phyloP scores from a whole-genome alignment of 2,797 vertebrate species.

The Danionella dracula region DNA sequence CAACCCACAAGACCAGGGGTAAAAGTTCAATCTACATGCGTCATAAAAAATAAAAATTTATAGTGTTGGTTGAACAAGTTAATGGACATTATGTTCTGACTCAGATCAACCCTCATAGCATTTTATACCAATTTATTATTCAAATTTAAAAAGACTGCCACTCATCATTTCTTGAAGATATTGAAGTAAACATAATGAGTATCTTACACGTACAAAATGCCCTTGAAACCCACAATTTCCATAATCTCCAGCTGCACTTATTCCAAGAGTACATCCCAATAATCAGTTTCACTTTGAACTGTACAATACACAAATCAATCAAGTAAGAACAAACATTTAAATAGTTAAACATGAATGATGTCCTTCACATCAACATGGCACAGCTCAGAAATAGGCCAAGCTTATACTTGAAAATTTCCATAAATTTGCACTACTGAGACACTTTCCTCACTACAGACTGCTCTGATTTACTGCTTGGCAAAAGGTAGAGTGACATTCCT shows the following conservation, averaged over 20 bases:
- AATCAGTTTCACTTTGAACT: neutral
- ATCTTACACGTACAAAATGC: neutral
- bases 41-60: no score
- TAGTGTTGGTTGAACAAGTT: no score
- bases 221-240: neutral
- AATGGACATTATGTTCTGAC: no score
- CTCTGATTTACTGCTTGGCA: conserved; percentile 17
- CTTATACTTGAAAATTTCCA: conserved; percentile 35
- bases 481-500: neutral
- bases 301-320: neutral
- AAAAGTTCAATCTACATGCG: no score
- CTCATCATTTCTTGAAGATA: no score
- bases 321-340: neutral
- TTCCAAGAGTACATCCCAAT: neutral
- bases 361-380: conserved; percentile 49
- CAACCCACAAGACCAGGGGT: no score
- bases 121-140: no score
- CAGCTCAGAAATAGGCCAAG: conserved; percentile 45
- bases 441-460: neutral
- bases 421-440: conserved; percentile 30
- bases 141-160: no score
- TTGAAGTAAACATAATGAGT: no score
- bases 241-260: neutral
- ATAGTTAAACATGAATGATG: conserved; percentile 4
- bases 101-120: no score